A percentile compares a stretch with the other conserved stretches of the same genome.
Evolutionary conservation across 2,113 vertebrate genomes (phyloP).

Genomic region (Psephotus haematonotus): DNA sequence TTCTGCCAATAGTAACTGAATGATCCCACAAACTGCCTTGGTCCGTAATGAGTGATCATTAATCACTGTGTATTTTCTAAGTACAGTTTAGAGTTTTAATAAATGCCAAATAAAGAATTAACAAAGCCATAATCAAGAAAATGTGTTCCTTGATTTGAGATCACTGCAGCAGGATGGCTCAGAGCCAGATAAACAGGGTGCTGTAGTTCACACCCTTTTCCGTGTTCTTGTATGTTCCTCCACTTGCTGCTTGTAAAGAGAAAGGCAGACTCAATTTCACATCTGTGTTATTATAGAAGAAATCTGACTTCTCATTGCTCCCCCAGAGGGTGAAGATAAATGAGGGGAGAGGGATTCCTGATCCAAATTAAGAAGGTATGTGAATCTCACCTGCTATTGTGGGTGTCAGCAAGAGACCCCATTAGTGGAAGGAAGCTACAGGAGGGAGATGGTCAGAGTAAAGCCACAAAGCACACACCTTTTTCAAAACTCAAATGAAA

Average conservation of each 20-base stretch:
- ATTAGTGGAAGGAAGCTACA: neutral
- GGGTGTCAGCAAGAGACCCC: neutral
- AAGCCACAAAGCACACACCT: neutral
- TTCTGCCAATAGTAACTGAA: conserved; percentile 28
- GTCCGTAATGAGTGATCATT: conserved; percentile 56
- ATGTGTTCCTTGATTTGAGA: conserved; percentile 53
- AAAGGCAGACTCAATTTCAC: neutral
- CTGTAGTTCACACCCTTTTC: neutral
- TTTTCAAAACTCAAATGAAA: neutral
- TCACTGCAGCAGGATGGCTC: conserved; percentile 34
- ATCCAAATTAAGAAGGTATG: neutral
- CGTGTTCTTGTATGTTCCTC: neutral
- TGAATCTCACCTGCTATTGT: neutral
- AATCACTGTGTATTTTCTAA: conserved; percentile 61
- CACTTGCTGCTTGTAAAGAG: neutral
- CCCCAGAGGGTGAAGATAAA: neutral
- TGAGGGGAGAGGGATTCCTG: neutral
- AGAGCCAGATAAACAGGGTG: conserved; percentile 2
- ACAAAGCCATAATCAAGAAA: conserved; percentile 63
- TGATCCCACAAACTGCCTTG: conserved; percentile 13
- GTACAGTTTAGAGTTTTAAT: conserved; percentile 59
- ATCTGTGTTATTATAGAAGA: neutral
- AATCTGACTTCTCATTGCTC: neutral
- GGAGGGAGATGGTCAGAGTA: neutral
- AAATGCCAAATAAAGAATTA: conserved; percentile 71